Evolutionary conservation across 2,113 vertebrate genomes (phyloP).

Genomic region (Eonycteris spelaea): DNA sequence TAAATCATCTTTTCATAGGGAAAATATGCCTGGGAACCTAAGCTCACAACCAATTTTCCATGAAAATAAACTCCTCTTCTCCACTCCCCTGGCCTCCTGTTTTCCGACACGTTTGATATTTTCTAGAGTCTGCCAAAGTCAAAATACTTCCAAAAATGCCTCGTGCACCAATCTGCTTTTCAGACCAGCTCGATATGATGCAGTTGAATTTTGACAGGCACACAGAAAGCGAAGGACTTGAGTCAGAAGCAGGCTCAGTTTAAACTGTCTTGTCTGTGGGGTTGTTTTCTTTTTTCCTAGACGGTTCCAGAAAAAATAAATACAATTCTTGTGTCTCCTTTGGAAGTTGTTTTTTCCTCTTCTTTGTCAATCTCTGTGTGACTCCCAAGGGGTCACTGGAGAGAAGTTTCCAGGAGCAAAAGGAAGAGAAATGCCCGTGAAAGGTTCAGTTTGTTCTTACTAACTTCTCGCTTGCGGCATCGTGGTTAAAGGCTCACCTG

Average conservation of each 20-base stretch:
- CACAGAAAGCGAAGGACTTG: conserved; percentile 42
- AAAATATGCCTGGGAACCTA: conserved; percentile 27
- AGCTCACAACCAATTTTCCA: neutral
- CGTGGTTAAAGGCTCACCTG: neutral
- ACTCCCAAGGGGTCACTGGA: neutral
- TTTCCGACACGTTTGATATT: conserved; percentile 32
- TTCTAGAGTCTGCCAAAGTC: conserved; percentile 17
- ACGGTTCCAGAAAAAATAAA: conserved; percentile 63
- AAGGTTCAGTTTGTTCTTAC: neutral
- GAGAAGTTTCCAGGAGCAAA: conserved; percentile 21
- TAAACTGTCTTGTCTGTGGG: conserved; percentile 38
- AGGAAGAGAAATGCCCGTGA: neutral
- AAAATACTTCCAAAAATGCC: neutral
- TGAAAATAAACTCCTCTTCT: conserved; percentile 34
- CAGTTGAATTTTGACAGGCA: conserved; percentile 16
- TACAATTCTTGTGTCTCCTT: neutral
- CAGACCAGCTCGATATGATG: neutral
- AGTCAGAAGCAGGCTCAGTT: conserved; percentile 47
- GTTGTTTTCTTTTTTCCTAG: conserved; percentile 19
- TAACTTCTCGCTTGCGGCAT: neutral
- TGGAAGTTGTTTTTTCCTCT: conserved; percentile 48
- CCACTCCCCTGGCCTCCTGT: neutral
- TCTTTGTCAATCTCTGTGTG: conserved; percentile 18
- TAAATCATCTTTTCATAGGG: conserved; percentile 17
- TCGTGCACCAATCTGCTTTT: neutral